A percentile compares a stretch with the other conserved stretches of the same genome.
These are phyloP conservation scores for Physella acuta DNA, from an alignment of 1,140 invertebrate genomes.

Conservation along the genomic window DNA sequence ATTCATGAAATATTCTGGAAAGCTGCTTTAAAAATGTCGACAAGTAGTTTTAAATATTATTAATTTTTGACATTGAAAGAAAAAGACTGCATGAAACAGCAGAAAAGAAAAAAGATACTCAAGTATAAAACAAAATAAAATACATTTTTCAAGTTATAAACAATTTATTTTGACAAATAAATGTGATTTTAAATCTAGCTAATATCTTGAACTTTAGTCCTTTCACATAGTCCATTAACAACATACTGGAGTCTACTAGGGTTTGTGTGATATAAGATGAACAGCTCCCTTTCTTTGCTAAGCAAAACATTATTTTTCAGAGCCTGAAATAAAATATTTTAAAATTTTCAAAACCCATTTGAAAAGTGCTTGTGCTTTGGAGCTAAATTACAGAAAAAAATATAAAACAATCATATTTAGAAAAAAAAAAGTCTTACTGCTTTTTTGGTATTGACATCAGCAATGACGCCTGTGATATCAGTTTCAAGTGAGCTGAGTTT, in stretches of 20 bases:
- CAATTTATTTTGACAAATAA: not conserved
- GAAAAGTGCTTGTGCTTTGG: too few species aligned
- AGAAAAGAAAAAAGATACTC: too few species aligned
- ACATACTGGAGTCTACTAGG: constrained; percentile 34
- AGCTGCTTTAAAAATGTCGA: too few species aligned
- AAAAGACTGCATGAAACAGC: too few species aligned
- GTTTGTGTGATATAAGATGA: constrained; percentile 40
- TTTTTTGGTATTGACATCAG: constrained; percentile 41
- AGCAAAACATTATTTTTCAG: constrained; percentile 37
- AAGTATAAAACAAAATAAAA: too few species aligned
- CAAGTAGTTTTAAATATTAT: too few species aligned
- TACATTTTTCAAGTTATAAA: not conserved
- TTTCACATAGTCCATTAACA: constrained; percentile 34
- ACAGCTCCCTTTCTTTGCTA: constrained; percentile 44
- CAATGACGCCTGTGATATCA: constrained; percentile 34
- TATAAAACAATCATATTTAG: too few species aligned
- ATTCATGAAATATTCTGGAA: too few species aligned
- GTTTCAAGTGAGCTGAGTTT: constrained; percentile 39
- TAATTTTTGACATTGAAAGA: too few species aligned
- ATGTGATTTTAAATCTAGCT: constrained; percentile 19
- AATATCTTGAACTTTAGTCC: constrained; percentile 33
- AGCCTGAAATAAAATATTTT: constrained; percentile 38
- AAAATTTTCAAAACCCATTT: too few species aligned
- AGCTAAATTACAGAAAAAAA: too few species aligned
- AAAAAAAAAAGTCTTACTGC: constrained; percentile 28